Evolutionary conservation across 1,140 invertebrate genomes (phyloP).

Genomic region (Atopsyche davidsoni): DNA sequence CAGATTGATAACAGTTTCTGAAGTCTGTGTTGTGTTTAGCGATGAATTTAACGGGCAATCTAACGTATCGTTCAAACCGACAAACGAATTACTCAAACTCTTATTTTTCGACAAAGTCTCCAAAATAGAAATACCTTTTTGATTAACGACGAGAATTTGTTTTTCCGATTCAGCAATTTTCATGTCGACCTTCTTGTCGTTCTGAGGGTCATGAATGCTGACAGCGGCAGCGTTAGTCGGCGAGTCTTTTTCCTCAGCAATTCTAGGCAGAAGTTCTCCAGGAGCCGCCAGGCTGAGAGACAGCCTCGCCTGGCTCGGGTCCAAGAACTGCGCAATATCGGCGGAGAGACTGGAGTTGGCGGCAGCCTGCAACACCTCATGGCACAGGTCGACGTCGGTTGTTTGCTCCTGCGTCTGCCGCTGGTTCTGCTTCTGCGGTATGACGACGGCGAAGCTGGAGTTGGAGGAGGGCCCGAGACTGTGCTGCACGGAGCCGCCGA

Average conservation of each 20-base stretch:
- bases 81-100: not conserved
- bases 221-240: conserved; percentile 55
- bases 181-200: conserved; percentile 18
- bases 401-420: conserved; percentile 10
- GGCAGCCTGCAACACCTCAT: conserved; percentile 25
- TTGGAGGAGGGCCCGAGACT: conserved; percentile 25
- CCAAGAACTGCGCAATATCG: conserved; percentile 23
- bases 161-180: conserved; percentile 24
- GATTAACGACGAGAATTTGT: conserved; percentile 17
- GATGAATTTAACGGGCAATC: conserved; percentile 14
- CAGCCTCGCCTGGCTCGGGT: conserved; percentile 28
- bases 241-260: conserved; percentile 79
- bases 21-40: conserved; percentile 19
- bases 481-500: conserved; percentile 33
- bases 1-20: conserved; percentile 17
- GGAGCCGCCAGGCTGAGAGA: conserved; percentile 42
- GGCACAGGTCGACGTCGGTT: conserved; percentile 23
- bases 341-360: conserved; percentile 1
- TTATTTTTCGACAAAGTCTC: conserved; percentile 3
- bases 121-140: conserved; percentile 8
- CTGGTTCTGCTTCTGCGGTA: conserved; percentile 23
- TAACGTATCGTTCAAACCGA: conserved; percentile 7
- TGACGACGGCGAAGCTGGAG: conserved; percentile 27
- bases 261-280: conserved; percentile 57
- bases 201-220: conserved; percentile 8